These are phyloP conservation scores for Cygnus buccinator DNA, from an alignment of 2,113 vertebrate genomes.

Conservation along the genomic window DNA sequence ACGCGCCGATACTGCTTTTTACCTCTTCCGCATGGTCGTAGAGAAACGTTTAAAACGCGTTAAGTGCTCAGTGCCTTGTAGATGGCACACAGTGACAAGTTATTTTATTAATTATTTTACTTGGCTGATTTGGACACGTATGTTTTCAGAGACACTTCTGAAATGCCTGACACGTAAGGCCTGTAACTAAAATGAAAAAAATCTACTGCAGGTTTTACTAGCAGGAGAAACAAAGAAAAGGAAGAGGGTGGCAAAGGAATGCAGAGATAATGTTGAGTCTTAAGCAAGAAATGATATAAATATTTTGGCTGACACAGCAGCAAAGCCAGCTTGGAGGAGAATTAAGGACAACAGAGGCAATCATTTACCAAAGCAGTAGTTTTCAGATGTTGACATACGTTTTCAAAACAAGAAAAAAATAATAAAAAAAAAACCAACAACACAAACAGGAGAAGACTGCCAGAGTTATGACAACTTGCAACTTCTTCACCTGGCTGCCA, in stretches of 20 bases:
- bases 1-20: neutral
- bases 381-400: constrained; percentile 1
- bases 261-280: neutral
- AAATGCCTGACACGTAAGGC: neutral
- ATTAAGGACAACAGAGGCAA: constrained; percentile 30
- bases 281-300: constrained; percentile 2
- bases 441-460: neutral
- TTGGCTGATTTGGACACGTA: neutral
- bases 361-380: neutral
- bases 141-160: constrained; percentile 14
- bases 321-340: neutral
- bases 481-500: neutral
- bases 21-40: neutral
- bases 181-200: neutral
- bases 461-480: neutral
- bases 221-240: constrained; percentile 1
- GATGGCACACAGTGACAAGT: neutral
- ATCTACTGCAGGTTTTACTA: constrained; percentile 4
- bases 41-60: neutral
- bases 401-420: neutral
- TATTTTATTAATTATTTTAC: neutral
- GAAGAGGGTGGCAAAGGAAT: constrained; percentile 1
- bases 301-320: neutral
- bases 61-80: neutral
- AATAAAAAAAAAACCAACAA: neutral